Evolutionary conservation across 2,113 vertebrate species (phyloP).

Genomic region (Alces alces): DNA sequence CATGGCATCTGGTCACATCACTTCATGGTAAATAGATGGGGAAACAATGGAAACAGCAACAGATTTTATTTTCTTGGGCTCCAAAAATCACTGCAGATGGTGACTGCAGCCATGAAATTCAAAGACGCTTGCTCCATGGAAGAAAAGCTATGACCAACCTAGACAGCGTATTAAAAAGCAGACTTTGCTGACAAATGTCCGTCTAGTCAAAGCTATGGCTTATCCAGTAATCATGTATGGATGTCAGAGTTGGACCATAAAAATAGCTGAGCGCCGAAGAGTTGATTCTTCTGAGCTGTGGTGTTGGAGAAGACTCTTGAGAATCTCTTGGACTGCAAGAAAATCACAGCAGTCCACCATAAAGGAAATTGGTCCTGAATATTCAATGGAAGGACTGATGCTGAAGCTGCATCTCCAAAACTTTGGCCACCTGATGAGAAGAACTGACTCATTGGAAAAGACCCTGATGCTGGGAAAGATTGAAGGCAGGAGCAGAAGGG

Average conservation of each 20-base stretch:
- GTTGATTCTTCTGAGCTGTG: background rate
- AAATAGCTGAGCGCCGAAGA: accelerated
- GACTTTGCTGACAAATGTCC: background rate
- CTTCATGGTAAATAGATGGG: background rate
- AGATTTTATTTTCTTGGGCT: background rate
- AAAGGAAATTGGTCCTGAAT: background rate
- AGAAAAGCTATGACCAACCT: background rate
- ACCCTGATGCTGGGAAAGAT: background rate
- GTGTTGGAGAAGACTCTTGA: background rate
- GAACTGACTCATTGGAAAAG: background rate
- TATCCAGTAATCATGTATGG: background rate
- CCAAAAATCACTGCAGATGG: background rate
- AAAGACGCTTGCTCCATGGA: background rate
- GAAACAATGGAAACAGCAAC: background rate
- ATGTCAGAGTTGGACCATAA: background rate
- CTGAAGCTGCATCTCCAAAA: background rate
- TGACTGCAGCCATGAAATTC: background rate
- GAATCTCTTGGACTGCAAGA: background rate
- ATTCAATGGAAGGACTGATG: background rate
- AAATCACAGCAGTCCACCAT: background rate
- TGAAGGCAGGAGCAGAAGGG: background rate
- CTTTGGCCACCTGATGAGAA: background rate
- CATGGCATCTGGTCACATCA: background rate
- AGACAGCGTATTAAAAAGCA: background rate
- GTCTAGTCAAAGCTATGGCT: background rate